phyloP scores from a whole-genome alignment of 2,113 vertebrate species.

The Henicopernis longicauda region DNA sequence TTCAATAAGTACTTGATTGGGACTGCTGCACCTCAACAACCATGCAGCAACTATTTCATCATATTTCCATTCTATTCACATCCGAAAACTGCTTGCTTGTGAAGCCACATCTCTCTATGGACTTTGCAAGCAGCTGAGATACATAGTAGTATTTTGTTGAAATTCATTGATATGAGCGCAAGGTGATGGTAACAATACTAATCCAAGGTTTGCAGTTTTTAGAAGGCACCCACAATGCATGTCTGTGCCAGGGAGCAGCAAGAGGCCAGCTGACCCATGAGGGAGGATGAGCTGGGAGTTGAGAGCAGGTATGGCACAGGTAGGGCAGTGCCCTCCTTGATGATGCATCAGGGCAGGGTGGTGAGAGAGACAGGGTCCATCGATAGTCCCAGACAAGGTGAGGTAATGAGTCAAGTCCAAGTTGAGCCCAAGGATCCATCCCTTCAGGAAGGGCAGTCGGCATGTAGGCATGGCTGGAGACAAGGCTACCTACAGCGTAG shows the following conservation, averaged over 20 bases:
- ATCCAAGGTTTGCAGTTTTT: background rate
- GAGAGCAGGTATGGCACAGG: background rate
- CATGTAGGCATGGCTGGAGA: background rate
- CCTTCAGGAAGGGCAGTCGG: background rate
- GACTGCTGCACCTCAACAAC: background rate
- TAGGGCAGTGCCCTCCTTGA: background rate
- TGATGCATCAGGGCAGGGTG: background rate
- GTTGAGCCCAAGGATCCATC: background rate
- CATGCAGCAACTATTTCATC: background rate
- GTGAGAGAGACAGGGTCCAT: background rate
- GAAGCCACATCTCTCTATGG: background rate
- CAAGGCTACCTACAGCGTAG: accelerated
- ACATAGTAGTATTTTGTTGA: background rate
- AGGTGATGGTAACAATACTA: background rate
- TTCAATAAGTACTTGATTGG: background rate
- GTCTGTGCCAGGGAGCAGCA: background rate
- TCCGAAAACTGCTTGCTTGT: background rate
- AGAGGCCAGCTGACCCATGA: background rate
- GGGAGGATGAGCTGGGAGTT: background rate
- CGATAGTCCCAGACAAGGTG: accelerated
- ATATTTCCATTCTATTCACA: background rate
- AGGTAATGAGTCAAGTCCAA: background rate
- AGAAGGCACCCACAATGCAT: background rate
- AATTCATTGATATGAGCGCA: background rate
- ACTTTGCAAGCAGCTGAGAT: background rate